Evolutionary conservation across 2,888 invertebrate genomes (phyloP).

Genomic region (Chrysolina americana): DNA sequence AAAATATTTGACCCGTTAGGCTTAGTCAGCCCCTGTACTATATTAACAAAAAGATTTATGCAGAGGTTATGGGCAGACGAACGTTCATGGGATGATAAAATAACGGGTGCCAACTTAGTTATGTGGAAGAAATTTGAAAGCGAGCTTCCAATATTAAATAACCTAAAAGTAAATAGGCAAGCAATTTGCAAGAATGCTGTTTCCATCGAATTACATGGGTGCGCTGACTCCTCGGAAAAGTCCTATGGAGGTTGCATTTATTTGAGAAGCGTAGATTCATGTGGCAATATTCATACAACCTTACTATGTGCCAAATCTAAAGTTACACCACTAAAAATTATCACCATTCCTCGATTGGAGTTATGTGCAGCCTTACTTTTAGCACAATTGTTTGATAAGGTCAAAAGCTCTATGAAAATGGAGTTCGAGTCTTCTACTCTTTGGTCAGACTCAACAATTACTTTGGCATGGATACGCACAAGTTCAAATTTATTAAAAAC

Average conservation of each 20-base stretch:
- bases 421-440: neutral
- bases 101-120: slow-evolving; percentile 24
- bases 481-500: neutral
- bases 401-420: neutral
- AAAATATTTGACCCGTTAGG: slow-evolving; percentile 43
- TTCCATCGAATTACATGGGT: slow-evolving; percentile 19
- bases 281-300: neutral
- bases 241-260: slow-evolving; percentile 28
- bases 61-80: slow-evolving; percentile 43
- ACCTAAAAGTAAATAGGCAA: neutral
- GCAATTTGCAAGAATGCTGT: neutral
- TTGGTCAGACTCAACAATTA: neutral
- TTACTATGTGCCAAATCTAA: slow-evolving; percentile 25
- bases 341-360: no score
- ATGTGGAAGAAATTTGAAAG: slow-evolving; percentile 8
- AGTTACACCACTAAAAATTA: slow-evolving; percentile 24
- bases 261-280: neutral
- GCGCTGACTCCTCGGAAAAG: slow-evolving; percentile 17
- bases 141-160: neutral
- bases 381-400: neutral
- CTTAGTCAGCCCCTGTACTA: slow-evolving; percentile 38
- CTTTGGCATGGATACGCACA: neutral
- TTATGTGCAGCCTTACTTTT: no score
- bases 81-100: slow-evolving; percentile 44
- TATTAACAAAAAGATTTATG: slow-evolving; percentile 44